These are phyloP conservation scores for Setipinna tenuifilis DNA, from an alignment of 2,797 vertebrate species.

Conservation along the genomic window DNA sequence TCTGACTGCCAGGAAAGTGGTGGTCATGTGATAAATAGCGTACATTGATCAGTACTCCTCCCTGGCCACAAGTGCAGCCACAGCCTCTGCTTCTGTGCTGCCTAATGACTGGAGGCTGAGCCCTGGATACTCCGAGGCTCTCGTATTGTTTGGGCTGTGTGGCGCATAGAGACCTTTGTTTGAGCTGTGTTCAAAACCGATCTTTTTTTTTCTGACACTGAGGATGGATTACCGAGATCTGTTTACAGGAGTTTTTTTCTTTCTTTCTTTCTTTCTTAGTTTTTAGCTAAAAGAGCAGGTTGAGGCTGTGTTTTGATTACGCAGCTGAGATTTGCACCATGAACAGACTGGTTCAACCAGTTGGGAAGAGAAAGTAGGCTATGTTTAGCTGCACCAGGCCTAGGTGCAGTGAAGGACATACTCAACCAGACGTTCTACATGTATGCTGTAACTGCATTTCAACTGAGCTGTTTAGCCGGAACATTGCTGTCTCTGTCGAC, in stretches of 20 bases:
- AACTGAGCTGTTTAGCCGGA: background rate
- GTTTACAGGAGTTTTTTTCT: background rate
- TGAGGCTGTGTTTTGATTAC: constrained; percentile 20
- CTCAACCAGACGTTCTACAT: background rate
- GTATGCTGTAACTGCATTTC: background rate
- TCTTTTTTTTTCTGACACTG: background rate
- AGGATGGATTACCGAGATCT: background rate
- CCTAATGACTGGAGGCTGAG: background rate
- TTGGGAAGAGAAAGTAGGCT: constrained; percentile 18
- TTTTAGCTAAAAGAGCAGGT: background rate
- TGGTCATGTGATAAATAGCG: constrained; percentile 14
- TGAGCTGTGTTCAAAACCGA: background rate
- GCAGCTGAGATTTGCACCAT: constrained; percentile 25
- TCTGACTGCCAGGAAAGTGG: background rate
- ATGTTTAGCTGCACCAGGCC: background rate
- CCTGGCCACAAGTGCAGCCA: background rate
- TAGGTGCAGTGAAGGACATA: background rate
- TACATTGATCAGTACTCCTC: background rate
- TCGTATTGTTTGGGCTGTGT: background rate
- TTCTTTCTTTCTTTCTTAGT: background rate
- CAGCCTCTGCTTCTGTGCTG: background rate
- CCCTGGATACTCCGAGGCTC: background rate
- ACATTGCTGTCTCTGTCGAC: constrained; percentile 8
- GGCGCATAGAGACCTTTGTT: constrained; percentile 8
- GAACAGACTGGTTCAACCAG: constrained; percentile 52